A percentile compares a stretch with the other conserved stretches of the same genome.
Evolutionary conservation across 2,888 invertebrate genomes (phyloP).

Genomic region (Meganola albula): DNA sequence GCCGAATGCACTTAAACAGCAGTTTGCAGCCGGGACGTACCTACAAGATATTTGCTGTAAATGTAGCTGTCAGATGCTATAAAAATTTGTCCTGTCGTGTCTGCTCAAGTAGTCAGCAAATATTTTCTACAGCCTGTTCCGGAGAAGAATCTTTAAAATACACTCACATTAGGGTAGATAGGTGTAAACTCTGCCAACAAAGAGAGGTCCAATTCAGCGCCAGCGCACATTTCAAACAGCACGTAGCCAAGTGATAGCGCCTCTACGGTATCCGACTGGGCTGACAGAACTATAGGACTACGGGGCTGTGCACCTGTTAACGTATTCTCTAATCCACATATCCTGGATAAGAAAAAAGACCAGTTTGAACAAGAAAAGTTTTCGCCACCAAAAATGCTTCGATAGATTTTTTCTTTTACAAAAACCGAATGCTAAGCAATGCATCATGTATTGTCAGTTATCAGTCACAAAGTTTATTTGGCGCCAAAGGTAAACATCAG

Average conservation of each 20-base stretch:
- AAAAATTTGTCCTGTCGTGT: no score
- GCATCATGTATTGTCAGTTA: no score
- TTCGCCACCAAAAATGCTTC: no score
- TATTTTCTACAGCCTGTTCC: no score
- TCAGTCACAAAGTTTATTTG: slow-evolving; percentile 5
- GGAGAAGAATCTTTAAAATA: background rate
- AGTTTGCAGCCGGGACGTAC: no score
- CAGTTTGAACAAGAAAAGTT: no score
- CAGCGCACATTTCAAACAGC: slow-evolving; percentile 94
- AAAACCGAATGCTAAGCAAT: no score
- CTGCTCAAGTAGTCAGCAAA: no score
- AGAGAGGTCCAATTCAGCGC: slow-evolving; percentile 85
- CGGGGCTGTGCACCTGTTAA: slow-evolving; percentile 85
- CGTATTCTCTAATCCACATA: slow-evolving; percentile 92
- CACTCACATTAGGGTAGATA: slow-evolving; percentile 83
- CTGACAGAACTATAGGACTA: slow-evolving; percentile 49
- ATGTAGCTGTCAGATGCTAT: no score
- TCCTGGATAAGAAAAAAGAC: slow-evolving; percentile 67
- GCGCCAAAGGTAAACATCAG: slow-evolving; percentile 14
- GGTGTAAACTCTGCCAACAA: slow-evolving; percentile 83
- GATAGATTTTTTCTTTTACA: no score
- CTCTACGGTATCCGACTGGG: slow-evolving; percentile 64
- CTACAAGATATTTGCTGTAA: no score
- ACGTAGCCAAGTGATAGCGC: slow-evolving; percentile 86
- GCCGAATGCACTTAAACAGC: no score